These are phyloP conservation scores for Eupsittula cactorum DNA, from an alignment of 2,113 vertebrate genomes.

Conservation along the genomic window DNA sequence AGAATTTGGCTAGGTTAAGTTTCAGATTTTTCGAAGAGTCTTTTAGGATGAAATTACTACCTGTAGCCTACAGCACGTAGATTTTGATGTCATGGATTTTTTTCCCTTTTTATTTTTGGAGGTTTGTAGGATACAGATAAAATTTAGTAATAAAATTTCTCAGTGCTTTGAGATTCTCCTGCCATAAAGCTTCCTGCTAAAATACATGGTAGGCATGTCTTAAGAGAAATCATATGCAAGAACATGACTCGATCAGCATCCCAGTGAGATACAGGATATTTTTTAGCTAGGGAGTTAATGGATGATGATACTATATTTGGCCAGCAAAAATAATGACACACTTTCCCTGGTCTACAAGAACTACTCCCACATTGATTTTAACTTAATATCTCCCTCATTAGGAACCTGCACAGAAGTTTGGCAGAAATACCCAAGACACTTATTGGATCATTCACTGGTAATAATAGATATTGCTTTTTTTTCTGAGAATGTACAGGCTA, in stretches of 20 bases:
- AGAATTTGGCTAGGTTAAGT: not conserved
- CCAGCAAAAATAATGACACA: slow-evolving; percentile 66
- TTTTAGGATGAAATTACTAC: not conserved
- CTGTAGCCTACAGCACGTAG: not conserved
- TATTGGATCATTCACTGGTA: slow-evolving; percentile 54
- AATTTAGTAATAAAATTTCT: not conserved
- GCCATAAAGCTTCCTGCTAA: not conserved
- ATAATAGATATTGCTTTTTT: slow-evolving; percentile 59
- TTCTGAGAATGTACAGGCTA: not conserved
- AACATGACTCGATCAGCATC: slow-evolving; percentile 57
- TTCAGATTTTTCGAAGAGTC: not conserved
- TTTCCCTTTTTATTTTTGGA: not conserved
- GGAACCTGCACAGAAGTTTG: slow-evolving; percentile 66
- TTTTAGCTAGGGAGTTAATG: slow-evolving; percentile 62
- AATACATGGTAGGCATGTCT: slow-evolving; percentile 16
- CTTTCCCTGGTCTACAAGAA: slow-evolving; percentile 65
- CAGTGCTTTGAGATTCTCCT: slow-evolving; percentile 2
- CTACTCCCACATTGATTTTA: slow-evolving; percentile 73
- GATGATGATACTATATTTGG: slow-evolving; percentile 68
- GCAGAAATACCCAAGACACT: slow-evolving; percentile 62
- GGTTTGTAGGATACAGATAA: not conserved
- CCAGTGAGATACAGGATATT: slow-evolving; percentile 52
- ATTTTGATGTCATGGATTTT: not conserved
- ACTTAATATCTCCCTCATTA: slow-evolving; percentile 71
- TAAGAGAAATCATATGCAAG: slow-evolving; percentile 38